Evolutionary conservation across 2,888 invertebrate species (phyloP).

Genomic region (Alviniconcha strummeri): DNA sequence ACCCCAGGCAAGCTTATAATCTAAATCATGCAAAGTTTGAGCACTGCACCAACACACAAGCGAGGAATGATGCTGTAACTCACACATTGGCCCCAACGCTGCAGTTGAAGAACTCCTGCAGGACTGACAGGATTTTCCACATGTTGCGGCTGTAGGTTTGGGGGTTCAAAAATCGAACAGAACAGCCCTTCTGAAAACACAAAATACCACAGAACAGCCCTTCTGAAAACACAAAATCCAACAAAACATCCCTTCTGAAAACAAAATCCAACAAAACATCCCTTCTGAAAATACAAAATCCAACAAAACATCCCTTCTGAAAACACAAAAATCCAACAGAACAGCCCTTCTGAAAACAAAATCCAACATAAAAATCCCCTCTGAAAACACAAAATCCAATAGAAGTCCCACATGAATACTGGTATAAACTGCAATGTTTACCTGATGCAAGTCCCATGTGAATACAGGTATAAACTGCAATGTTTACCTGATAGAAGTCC

Average conservation of each 20-base stretch:
- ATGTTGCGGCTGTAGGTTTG: constrained; percentile 84
- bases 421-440: background rate
- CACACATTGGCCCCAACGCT: constrained; percentile 95
- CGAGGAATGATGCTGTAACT: constrained; percentile 48
- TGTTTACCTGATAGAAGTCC: no score
- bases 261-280: constrained; percentile 88
- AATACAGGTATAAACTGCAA: no score
- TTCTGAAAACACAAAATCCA: constrained; percentile 75
- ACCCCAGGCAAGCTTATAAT: no score
- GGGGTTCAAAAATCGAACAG: constrained; percentile 91
- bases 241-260: background rate
- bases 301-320: background rate
- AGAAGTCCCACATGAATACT: constrained; percentile 75
- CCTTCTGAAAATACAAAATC: constrained; percentile 77
- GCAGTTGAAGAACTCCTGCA: constrained; percentile 95
- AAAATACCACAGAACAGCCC: constrained; percentile 90
- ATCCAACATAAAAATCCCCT: no score
- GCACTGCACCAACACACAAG: no score
- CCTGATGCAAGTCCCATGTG: no score
- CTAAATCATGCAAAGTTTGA: no score
- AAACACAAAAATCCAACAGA: background rate
- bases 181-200: constrained; percentile 83
- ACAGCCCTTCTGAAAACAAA: constrained; percentile 34
- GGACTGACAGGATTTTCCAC: constrained; percentile 79
- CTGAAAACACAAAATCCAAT: no score